Evolutionary conservation across 2,888 invertebrate genomes (phyloP).

Genomic region (Acanthosepion lycidas): DNA sequence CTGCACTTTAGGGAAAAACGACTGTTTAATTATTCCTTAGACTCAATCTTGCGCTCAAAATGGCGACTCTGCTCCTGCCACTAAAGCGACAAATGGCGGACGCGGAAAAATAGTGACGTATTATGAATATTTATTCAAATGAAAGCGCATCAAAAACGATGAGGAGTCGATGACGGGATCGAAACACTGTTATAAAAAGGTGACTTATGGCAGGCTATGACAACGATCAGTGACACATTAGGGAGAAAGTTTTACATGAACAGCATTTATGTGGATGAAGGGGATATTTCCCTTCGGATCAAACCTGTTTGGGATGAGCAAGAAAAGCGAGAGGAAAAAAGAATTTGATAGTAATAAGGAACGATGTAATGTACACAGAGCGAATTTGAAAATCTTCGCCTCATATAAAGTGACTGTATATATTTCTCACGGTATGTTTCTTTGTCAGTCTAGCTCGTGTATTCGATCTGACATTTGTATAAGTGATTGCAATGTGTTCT

Average conservation of each 20-base stretch:
- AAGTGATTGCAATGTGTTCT: too few relatives aligned
- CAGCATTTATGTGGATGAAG: neutral
- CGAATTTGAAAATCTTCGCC: too few relatives aligned
- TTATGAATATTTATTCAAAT: slow-evolving; percentile 33
- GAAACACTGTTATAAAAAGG: neutral
- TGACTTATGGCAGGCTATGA: neutral
- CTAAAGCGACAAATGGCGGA: slow-evolving; percentile 7
- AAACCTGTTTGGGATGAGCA: neutral
- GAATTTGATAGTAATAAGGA: neutral
- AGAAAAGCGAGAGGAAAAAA: neutral
- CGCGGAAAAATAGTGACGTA: slow-evolving; percentile 6
- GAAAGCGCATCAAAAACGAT: neutral
- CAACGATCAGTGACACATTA: slow-evolving; percentile 17
- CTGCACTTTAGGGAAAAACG: neutral
- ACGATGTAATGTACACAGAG: neutral
- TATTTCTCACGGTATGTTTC: neutral
- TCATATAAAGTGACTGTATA: neutral
- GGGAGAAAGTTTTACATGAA: neutral
- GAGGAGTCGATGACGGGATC: neutral
- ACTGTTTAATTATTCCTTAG: slow-evolving; percentile 33
- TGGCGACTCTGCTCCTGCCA: neutral
- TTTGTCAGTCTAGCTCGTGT: too few relatives aligned
- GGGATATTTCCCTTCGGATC: neutral
- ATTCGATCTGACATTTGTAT: too few relatives aligned
- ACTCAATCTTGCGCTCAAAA: neutral